Evolutionary conservation across 2,888 invertebrate genomes (phyloP), one percentile per base, ranked within the genome.

Genomic region (Tenthredo scrophulariae): DNA sequence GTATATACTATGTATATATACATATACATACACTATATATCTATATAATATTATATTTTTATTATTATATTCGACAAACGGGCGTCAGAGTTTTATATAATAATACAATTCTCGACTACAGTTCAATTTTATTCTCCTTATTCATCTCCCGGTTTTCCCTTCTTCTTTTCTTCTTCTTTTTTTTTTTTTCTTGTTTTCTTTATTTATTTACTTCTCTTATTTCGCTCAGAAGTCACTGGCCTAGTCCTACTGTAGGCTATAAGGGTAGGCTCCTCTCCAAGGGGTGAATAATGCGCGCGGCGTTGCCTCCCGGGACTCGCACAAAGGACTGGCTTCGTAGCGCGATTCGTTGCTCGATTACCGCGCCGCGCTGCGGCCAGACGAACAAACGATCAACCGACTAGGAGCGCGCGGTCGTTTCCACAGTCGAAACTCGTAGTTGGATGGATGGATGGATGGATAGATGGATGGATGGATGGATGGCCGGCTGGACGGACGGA

Each of bases 271-370:
- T 54, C n/a, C 26, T 54, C n/a, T 80, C 62, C 58, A 80, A 80
- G 80, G 80, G 80, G 62, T 80, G 80, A 80, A 67, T 83, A 83
- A 83, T 70, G 83, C 83, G 83, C 83, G 83, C 83, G 83, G 83
- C 83, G 85, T 77, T 85, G 67, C 80, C 85, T 85, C 85, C 79
- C 85, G 85, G 80, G 85, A 85, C 79, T 79, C 85, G 85, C 80
- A 85, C 79, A 85, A 85, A 85, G 85, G 85, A 85, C 85, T 85
- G 85, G 70, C 75, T 62, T 43, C 50, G 80, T n/a, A 70, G 67
- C 70, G 67, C 83, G 83, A 70, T 83, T 83, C 29, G n/a, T 29
- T 15, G 26, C 80, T 65, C 46, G 83, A 83, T 29, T 29, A 50
- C 18, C 22, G 83, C 83, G 83, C 83, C 83, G 67, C 67, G 83